A percentile compares a stretch with the other conserved stretches of the same genome.
Evolutionary conservation across 1,140 invertebrate species (phyloP).

Genomic region (Zophobas atratus): DNA sequence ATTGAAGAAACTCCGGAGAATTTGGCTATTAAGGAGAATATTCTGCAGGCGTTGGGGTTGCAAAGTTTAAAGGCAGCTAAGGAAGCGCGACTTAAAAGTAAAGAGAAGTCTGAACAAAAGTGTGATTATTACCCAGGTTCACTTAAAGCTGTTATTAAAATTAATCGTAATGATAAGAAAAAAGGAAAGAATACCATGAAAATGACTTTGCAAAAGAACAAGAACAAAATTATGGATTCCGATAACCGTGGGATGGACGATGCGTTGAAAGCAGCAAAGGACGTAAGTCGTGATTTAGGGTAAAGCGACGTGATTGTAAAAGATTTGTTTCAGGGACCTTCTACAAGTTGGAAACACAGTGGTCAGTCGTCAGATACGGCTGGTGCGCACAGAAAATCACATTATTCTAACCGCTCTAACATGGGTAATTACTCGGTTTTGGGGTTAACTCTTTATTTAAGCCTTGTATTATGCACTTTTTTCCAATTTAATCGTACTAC

Average conservation of each 20-base stretch:
- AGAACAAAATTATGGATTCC: constrained; percentile 68
- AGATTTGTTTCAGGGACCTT: constrained; percentile 57
- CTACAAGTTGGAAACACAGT: constrained; percentile 61
- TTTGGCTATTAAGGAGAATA: constrained; percentile 74
- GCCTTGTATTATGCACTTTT: constrained; percentile 49
- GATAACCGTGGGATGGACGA: constrained; percentile 73
- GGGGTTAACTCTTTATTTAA: constrained; percentile 58
- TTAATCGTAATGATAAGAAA: constrained; percentile 74
- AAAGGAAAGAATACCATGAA: constrained; percentile 80
- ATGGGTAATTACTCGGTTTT: constrained; percentile 69
- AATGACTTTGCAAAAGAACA: constrained; percentile 84
- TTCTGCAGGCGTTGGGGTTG: constrained; percentile 76
- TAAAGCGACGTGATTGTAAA: background rate
- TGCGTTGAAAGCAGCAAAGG: constrained; percentile 84
- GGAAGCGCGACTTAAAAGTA: constrained; percentile 71
- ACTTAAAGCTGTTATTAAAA: constrained; percentile 84
- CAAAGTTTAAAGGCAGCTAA: constrained; percentile 76
- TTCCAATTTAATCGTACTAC: constrained; percentile 54
- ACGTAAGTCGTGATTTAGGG: constrained; percentile 71
- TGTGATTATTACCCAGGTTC: constrained; percentile 79
- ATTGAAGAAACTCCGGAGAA: constrained; percentile 72
- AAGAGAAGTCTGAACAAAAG: constrained; percentile 71
- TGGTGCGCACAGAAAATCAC: constrained; percentile 77
- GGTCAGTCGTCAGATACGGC: constrained; percentile 68
- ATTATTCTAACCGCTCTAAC: constrained; percentile 79